A percentile compares a stretch with the other conserved stretches of the same genome.
phyloP scores from a whole-genome alignment of 2,888 invertebrate species.

The Caenorhabditis zanzibari region DNA sequence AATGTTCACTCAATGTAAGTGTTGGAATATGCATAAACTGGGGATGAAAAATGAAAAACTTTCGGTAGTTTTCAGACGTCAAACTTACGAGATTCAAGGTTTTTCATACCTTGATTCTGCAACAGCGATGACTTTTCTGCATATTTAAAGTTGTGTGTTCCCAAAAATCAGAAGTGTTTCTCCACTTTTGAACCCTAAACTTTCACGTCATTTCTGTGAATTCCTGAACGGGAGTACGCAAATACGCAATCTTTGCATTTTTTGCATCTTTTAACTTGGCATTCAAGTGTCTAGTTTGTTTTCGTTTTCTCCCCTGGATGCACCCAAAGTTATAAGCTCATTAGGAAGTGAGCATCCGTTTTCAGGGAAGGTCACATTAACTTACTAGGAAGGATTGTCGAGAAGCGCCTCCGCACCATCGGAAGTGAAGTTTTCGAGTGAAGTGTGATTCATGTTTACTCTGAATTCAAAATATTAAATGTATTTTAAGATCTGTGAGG shows the following conservation, averaged over 20 bases:
- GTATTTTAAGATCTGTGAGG: neutral
- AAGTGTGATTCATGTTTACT: slow-evolving; percentile 3
- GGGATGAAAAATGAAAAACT: too few species aligned
- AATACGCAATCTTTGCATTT: slow-evolving; percentile 3
- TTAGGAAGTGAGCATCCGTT: slow-evolving; percentile 13
- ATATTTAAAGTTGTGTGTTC: neutral
- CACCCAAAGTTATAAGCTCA: slow-evolving; percentile 24
- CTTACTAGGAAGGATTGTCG: slow-evolving; percentile 54
- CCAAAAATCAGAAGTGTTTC: slow-evolving; percentile 14
- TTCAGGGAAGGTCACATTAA: slow-evolving; percentile 13
- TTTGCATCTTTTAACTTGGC: slow-evolving; percentile 11
- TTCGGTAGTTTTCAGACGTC: too few species aligned
- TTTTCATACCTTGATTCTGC: too few species aligned
- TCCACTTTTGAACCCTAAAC: slow-evolving; percentile 30
- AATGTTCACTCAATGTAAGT: neutral
- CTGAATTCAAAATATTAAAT: slow-evolving; percentile 4
- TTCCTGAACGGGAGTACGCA: slow-evolving; percentile 12
- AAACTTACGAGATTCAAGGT: too few species aligned
- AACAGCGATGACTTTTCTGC: neutral
- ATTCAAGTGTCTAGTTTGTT: slow-evolving; percentile 40
- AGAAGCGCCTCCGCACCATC: slow-evolving; percentile 36
- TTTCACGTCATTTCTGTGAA: slow-evolving; percentile 22
- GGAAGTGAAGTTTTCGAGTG: neutral
- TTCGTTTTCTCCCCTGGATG: slow-evolving; percentile 7
- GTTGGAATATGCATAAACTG: too few species aligned